These are phyloP conservation scores for Spodoptera exigua DNA, from an alignment of 2,888 invertebrate genomes.

Conservation along the genomic window DNA sequence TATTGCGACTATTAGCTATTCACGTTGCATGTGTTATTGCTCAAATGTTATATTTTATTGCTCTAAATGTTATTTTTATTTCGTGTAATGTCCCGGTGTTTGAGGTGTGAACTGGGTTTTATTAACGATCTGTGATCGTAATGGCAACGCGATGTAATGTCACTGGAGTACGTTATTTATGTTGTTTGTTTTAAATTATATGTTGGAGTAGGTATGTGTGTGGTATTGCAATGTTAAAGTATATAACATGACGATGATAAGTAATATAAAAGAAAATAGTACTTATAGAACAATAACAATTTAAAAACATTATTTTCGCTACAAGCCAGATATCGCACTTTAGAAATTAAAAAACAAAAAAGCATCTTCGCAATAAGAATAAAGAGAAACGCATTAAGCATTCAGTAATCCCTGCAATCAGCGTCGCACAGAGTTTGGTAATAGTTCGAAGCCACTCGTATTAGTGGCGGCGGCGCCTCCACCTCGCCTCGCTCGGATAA, in stretches of 20 bases:
- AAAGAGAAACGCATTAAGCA: neutral
- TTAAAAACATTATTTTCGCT: neutral
- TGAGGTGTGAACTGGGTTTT: slow-evolving; percentile 24
- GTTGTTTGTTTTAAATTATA: too few relatives aligned
- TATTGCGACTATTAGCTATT: slow-evolving; percentile 79
- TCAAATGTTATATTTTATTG: slow-evolving; percentile 56
- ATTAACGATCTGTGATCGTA: neutral
- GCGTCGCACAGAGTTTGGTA: slow-evolving; percentile 41
- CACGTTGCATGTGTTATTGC: slow-evolving; percentile 72
- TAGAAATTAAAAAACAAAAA: slow-evolving; percentile 2
- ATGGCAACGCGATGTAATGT: too few relatives aligned
- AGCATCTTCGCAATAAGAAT: neutral
- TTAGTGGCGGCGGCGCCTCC: slow-evolving; percentile 41
- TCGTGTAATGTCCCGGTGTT: slow-evolving; percentile 20
- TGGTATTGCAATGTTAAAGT: too few relatives aligned
- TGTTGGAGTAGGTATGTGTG: too few relatives aligned
- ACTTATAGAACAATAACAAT: too few relatives aligned
- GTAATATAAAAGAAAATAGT: too few relatives aligned
- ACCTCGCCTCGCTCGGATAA: slow-evolving; percentile 61
- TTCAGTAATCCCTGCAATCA: slow-evolving; percentile 46
- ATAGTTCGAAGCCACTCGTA: slow-evolving; percentile 63
- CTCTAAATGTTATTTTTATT: slow-evolving; percentile 43
- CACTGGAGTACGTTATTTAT: too few relatives aligned
- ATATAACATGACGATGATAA: too few relatives aligned
- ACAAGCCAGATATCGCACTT: neutral